These are phyloP conservation scores for Bovichtus diacanthus DNA, from an alignment of 2,797 vertebrate genomes.

Conservation along the genomic window DNA sequence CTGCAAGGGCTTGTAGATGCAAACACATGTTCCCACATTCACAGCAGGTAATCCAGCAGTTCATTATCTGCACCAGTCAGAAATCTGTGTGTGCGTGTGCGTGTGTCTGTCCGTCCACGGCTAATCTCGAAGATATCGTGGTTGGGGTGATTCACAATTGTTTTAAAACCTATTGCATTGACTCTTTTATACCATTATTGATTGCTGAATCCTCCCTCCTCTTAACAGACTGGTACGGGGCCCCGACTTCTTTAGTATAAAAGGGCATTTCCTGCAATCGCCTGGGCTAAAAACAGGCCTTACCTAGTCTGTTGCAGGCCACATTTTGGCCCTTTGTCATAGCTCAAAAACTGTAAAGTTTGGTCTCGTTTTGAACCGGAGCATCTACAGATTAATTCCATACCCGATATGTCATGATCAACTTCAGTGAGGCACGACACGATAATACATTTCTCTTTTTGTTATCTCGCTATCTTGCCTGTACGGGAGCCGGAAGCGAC, in stretches of 20 bases:
- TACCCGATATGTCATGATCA: background rate
- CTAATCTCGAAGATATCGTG: no score
- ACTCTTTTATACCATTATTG: background rate
- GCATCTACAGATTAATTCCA: no score
- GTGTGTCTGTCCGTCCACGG: background rate
- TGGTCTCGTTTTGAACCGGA: background rate
- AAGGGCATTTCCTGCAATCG: background rate
- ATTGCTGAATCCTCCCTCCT: background rate
- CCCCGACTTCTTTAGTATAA: background rate
- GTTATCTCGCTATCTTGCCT: background rate
- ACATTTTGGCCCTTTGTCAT: no score
- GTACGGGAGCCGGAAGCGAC: background rate
- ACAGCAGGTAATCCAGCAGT: conserved; percentile 23
- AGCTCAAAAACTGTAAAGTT: background rate
- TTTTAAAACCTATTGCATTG: background rate
- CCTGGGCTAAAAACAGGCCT: background rate
- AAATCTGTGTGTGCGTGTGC: no score
- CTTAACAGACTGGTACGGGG: no score
- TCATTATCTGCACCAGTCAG: background rate
- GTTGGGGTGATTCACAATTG: no score
- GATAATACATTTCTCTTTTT: background rate
- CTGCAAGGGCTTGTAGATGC: background rate
- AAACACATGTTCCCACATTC: background rate
- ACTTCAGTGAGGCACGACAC: background rate
- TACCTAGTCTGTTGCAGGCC: no score